These are phyloP conservation scores for Ramphastos sulfuratus DNA, from an alignment of 2,113 vertebrate species.

Conservation along the genomic window DNA sequence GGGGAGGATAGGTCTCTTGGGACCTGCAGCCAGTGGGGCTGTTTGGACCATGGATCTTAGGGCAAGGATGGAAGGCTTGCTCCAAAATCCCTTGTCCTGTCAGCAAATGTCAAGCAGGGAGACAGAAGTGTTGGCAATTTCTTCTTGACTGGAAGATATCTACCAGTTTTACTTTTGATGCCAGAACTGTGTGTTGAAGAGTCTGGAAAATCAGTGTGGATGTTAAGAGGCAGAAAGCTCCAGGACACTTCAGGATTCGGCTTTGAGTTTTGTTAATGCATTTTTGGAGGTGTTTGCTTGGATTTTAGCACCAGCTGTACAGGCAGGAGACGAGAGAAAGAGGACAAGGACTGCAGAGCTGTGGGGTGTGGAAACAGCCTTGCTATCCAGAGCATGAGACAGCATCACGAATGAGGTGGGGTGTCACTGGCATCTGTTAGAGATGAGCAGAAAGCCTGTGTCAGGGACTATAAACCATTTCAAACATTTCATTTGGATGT, in stretches of 20 bases:
- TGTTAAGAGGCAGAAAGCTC: neutral
- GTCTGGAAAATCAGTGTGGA: neutral
- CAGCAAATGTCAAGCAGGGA: neutral
- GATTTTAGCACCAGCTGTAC: neutral
- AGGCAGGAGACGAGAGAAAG: neutral
- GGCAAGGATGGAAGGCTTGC: neutral
- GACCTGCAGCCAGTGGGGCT: fast-evolving
- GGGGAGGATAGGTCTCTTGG: neutral
- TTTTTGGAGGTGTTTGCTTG: neutral
- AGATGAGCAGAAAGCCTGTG: fast-evolving
- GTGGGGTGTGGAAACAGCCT: neutral
- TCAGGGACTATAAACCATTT: neutral
- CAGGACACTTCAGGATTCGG: neutral
- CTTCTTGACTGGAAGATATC: neutral
- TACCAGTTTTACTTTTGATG: neutral
- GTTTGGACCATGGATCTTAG: neutral
- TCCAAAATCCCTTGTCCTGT: neutral
- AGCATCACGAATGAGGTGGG: neutral
- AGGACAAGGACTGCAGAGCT: neutral
- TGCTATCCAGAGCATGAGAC: neutral
- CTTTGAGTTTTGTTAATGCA: neutral
- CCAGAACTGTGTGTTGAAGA: neutral
- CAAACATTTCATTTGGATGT: neutral
- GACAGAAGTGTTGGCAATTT: neutral
- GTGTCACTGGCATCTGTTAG: neutral